These are phyloP conservation scores for Kryptolebias ocellatus DNA, from an alignment of 2,797 vertebrate genomes.

Conservation along the genomic window DNA sequence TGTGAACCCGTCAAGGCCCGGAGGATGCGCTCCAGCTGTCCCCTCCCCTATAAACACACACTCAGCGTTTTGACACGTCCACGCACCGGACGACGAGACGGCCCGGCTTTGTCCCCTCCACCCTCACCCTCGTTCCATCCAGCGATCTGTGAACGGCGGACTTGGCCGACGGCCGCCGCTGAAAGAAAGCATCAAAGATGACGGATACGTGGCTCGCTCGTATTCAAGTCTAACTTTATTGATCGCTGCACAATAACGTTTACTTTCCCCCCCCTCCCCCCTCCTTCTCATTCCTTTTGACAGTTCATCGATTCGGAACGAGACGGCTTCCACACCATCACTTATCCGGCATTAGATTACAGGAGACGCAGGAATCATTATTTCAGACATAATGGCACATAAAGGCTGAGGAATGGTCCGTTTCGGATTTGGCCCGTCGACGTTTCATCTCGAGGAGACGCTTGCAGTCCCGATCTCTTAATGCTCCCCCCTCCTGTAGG, in stretches of 20 bases:
- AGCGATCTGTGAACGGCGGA: constrained; percentile 22
- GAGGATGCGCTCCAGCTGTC: constrained; percentile 71
- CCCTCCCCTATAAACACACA: constrained; percentile 42
- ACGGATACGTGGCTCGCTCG: constrained; percentile 50
- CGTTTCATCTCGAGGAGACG: constrained; percentile 57
- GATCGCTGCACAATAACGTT: constrained; percentile 69
- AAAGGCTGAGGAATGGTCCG: constrained; percentile 64
- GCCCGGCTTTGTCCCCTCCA: constrained; percentile 32
- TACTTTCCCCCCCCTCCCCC: constrained; percentile 60
- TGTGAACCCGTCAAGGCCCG: constrained; percentile 61
- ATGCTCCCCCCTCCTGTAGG: constrained; percentile 51
- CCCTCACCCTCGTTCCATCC: constrained; percentile 29
- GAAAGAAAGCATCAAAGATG: constrained; percentile 43
- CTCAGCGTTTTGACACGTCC: constrained; percentile 53
- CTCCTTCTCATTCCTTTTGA: constrained; percentile 50
- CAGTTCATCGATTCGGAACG: constrained; percentile 68
- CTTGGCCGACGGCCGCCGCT: constrained; percentile 7
- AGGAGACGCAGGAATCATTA: constrained; percentile 68
- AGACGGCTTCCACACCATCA: constrained; percentile 57
- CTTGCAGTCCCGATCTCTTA: constrained; percentile 53
- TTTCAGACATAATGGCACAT: constrained; percentile 64
- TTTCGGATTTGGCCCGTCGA: constrained; percentile 67
- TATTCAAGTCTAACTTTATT: constrained; percentile 71
- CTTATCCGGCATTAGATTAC: constrained; percentile 72
- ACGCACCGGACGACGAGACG: constrained; percentile 20